Evolutionary conservation across 2,888 invertebrate genomes (phyloP), one percentile per base, ranked within the genome.

Genomic region (Liodrosophila aerea): DNA sequence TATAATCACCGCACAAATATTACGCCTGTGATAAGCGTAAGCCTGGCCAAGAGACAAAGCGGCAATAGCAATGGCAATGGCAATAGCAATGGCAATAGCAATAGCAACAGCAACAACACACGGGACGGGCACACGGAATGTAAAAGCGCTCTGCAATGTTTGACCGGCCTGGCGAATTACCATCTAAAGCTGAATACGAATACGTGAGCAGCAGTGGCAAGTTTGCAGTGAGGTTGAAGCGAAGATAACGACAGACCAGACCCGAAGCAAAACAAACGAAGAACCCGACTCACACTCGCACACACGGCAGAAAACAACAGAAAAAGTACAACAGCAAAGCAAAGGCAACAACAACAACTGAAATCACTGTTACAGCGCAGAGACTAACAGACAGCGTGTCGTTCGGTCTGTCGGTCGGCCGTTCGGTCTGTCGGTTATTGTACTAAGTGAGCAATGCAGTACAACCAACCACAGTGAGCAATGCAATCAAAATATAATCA

Each of bases 401-500:
- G 51, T 1, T 50, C 37, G 2, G 37, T 37, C 18, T 9, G 33
- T 33, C 12, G n/a, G 2, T 33, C 33, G 1, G 11, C 5, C 11
- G 2, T n/a, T 33, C 33, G 4, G 11, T 11, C 46, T 27, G 52
- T 64, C 66, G 66, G 80, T 72, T 83, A 69, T 69, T 76, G 84
- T 75, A 80, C 66, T 66, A 66, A 66, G 66, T 66, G 66, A 66
- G 66, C 66, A 66, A 84, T 81, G 82, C 76, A 13, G 61, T 73
- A 81, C 86, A 86, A 73, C 85, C 82, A 87, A 87, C 85, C 80
- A 82, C 80, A 87, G 87, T 80, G 82, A 80, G 71, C 82, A 82
- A 72, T 85, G 73, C 85, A 80, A 80, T 80, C 80, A 80, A 80
- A 80, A 80, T 86, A 80, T 80, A 80, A 80, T 80, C 80, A 87